These are phyloP conservation scores for roundworm (Caenorhabditis elegans) DNA, from an alignment of 1,140 invertebrate species.

Conservation along the genomic window DNA sequence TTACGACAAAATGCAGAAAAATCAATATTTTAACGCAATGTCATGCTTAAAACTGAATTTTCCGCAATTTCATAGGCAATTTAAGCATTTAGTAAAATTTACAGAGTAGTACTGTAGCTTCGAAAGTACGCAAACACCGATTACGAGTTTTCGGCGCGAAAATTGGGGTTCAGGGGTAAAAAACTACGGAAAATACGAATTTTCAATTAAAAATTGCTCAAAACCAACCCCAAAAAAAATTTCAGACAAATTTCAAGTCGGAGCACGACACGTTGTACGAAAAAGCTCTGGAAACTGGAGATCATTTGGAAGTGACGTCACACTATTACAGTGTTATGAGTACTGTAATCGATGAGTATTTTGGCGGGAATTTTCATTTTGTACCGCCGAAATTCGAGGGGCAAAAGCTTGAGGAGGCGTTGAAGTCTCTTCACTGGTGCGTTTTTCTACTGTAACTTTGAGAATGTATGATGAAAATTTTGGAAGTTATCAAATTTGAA, in stretches of 20 bases:
- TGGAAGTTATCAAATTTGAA: too few relatives aligned
- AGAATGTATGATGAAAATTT: not conserved
- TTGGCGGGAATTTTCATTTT: slow-evolving; percentile 66
- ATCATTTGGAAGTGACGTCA: slow-evolving; percentile 60
- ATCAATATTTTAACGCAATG: too few relatives aligned
- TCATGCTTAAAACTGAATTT: too few relatives aligned
- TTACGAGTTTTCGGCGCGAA: too few relatives aligned
- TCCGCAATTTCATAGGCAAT: too few relatives aligned
- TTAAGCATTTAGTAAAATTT: too few relatives aligned
- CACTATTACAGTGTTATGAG: slow-evolving; percentile 67
- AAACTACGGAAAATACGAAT: too few relatives aligned
- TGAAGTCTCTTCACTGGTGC: slow-evolving; percentile 15
- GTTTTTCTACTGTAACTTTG: not conserved
- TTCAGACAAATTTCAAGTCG: slow-evolving; percentile 56
- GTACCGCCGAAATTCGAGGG: slow-evolving; percentile 54
- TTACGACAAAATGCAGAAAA: too few relatives aligned
- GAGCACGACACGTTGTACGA: slow-evolving; percentile 57
- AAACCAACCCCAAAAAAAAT: not conserved
- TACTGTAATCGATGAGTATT: slow-evolving; percentile 64
- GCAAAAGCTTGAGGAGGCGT: slow-evolving; percentile 20
- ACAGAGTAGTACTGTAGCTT: too few relatives aligned
- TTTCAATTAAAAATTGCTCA: too few relatives aligned
- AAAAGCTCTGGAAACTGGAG: slow-evolving; percentile 48
- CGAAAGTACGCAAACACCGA: too few relatives aligned
- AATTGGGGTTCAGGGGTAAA: too few relatives aligned